phyloP scores from a whole-genome alignment of 2,888 invertebrate species.

The Ochropacha duplaris region DNA sequence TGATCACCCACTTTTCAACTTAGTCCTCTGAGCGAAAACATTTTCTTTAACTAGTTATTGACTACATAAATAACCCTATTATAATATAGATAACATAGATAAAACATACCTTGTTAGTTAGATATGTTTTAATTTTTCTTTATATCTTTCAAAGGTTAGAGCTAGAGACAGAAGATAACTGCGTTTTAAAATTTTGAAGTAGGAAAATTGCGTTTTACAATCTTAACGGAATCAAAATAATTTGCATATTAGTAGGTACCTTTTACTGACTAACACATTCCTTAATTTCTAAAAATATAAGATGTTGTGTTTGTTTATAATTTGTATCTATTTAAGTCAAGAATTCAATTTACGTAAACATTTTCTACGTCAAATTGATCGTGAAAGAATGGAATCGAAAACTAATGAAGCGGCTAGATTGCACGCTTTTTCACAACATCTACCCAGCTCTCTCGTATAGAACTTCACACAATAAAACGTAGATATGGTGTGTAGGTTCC shows the following conservation, averaged over 20 bases:
- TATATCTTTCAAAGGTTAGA: not conserved
- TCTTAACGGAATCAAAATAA: too few relatives aligned
- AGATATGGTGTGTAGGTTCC: not conserved
- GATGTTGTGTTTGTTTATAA: not conserved
- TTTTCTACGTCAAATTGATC: constrained; percentile 5
- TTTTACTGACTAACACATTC: too few relatives aligned
- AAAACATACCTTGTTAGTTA: too few relatives aligned
- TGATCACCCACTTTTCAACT: constrained; percentile 17
- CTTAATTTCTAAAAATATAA: not conserved
- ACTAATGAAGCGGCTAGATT: constrained; percentile 10
- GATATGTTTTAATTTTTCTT: not conserved
- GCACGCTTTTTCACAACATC: constrained; percentile 6
- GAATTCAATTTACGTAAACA: constrained; percentile 4
- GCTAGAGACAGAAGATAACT: too few relatives aligned
- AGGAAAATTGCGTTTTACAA: too few relatives aligned
- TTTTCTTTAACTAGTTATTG: too few relatives aligned
- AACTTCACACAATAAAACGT: not conserved
- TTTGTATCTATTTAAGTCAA: constrained; percentile 1
- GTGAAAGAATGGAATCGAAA: constrained; percentile 10
- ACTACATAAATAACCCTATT: too few relatives aligned
- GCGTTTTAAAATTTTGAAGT: too few relatives aligned
- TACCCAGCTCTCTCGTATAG: constrained; percentile 8
- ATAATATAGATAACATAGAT: too few relatives aligned
- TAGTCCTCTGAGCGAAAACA: constrained; percentile 7
- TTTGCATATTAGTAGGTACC: too few relatives aligned